Evolutionary conservation across 2,113 vertebrate species (phyloP).

Genomic region (Hypocryptadius cinnamomeus): DNA sequence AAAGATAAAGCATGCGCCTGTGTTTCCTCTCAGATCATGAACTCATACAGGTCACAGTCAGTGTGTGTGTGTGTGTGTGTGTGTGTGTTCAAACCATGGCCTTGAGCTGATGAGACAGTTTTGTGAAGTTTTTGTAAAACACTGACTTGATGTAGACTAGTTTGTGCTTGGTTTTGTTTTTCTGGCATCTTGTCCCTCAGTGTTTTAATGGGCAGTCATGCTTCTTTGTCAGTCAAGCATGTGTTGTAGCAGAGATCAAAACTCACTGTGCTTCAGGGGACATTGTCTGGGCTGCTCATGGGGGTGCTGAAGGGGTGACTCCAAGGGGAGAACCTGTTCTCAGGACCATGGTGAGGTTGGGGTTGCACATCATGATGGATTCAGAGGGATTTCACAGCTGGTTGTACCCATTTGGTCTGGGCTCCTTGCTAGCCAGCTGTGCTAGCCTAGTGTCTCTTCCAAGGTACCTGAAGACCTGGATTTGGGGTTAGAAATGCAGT

Average conservation of each 20-base stretch:
- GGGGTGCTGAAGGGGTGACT: not conserved
- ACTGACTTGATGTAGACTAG: not conserved
- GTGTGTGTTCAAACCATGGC: not conserved
- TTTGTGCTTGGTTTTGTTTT: not conserved
- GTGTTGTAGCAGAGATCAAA: not conserved
- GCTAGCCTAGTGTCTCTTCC: not conserved
- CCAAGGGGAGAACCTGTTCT: not conserved
- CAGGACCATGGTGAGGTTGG: not conserved
- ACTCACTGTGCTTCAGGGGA: not conserved
- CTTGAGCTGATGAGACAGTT: not conserved
- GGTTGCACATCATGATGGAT: not conserved
- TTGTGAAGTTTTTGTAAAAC: not conserved
- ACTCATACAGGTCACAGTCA: not conserved
- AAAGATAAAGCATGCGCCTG: not conserved
- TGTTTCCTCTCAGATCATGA: not conserved
- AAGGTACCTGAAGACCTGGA: not conserved
- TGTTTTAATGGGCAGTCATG: not conserved
- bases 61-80: not conserved
- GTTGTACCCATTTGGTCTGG: not conserved
- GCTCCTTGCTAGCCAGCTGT: not conserved
- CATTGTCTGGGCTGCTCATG: not conserved
- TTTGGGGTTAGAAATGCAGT: not conserved
- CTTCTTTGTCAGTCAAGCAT: not conserved
- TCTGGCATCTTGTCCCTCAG: not conserved
- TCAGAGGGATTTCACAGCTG: not conserved